A percentile compares a stretch with the other conserved stretches of the same genome.
Evolutionary conservation across 1,140 invertebrate genomes (phyloP).

Genomic region (Zaprionus taronus): DNA sequence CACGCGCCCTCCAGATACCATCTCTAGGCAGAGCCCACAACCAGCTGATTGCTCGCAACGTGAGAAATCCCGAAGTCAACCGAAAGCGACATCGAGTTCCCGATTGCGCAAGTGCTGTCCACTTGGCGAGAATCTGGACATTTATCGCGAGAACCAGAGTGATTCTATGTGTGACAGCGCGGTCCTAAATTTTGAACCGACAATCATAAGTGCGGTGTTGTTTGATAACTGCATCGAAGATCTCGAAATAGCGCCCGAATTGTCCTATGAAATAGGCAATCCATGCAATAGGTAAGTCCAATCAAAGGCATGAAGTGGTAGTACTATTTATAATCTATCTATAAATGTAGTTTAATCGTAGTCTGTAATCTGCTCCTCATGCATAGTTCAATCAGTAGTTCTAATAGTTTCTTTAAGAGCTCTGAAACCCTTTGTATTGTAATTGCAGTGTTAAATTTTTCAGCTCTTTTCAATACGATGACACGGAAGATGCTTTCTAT

Average conservation of each 20-base stretch:
- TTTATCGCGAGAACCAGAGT: conserved; percentile 72
- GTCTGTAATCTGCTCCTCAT: background rate
- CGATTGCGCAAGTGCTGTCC: conserved; percentile 76
- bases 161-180: conserved; percentile 69
- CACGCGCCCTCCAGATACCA: conserved; percentile 13
- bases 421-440: conserved; percentile 36
- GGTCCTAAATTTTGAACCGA: conserved; percentile 59
- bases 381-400: background rate
- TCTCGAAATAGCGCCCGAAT: conserved; percentile 55
- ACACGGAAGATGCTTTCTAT: conserved; percentile 66
- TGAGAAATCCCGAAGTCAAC: conserved; percentile 62
- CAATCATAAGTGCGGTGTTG: conserved; percentile 67
- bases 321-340: background rate
- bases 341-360: background rate
- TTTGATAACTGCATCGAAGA: conserved; percentile 83
- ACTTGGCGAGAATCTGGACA: conserved; percentile 71
- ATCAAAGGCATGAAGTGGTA: background rate
- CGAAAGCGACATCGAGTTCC: conserved; percentile 42
- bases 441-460: conserved; percentile 51
- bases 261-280: conserved; percentile 75
- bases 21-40: background rate
- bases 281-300: conserved; percentile 76
- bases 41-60: conserved; percentile 76
- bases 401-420: conserved; percentile 16
- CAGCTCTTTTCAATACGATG: conserved; percentile 77